These are phyloP conservation scores for Malurus elegans DNA, from an alignment of 2,113 vertebrate species.

Conservation along the genomic window DNA sequence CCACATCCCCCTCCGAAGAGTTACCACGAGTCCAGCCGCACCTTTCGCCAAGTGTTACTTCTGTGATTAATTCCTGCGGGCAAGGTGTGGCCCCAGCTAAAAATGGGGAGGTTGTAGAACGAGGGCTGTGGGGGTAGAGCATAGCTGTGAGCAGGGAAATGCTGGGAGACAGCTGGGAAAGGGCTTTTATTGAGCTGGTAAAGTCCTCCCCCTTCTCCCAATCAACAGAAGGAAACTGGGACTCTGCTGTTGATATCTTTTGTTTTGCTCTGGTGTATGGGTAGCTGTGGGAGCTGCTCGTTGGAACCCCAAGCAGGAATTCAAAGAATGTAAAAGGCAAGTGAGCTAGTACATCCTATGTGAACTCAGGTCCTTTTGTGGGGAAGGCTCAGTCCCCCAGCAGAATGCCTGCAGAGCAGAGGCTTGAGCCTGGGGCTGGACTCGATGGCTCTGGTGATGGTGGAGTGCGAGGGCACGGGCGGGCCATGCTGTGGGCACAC, in stretches of 20 bases:
- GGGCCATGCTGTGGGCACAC: neutral
- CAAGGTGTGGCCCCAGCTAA: neutral
- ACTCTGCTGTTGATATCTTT: too few relatives aligned
- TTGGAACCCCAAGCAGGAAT: neutral
- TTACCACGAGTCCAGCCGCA: neutral
- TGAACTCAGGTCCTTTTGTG: neutral
- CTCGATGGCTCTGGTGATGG: neutral
- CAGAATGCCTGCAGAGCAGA: rapidly evolving
- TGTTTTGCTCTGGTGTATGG: neutral
- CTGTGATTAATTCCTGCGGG: neutral
- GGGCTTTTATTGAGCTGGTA: neutral
- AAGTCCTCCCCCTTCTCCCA: neutral
- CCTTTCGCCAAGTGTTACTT: neutral
- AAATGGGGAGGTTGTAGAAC: rapidly evolving
- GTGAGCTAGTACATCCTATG: rapidly evolving
- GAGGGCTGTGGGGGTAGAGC: neutral
- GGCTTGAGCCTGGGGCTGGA: neutral
- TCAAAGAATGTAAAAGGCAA: rapidly evolving
- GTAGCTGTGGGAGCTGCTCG: neutral
- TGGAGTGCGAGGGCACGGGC: neutral
- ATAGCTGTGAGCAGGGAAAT: neutral
- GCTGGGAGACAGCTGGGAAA: neutral
- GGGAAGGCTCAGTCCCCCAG: neutral
- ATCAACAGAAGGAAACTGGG: neutral
- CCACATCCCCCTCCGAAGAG: rapidly evolving